Percentiles rank a stretch among this genome's conserved stretches.
These are phyloP conservation scores for Synergus laeviventris DNA, from an alignment of 2,888 invertebrate genomes.

Conservation along the genomic window DNA sequence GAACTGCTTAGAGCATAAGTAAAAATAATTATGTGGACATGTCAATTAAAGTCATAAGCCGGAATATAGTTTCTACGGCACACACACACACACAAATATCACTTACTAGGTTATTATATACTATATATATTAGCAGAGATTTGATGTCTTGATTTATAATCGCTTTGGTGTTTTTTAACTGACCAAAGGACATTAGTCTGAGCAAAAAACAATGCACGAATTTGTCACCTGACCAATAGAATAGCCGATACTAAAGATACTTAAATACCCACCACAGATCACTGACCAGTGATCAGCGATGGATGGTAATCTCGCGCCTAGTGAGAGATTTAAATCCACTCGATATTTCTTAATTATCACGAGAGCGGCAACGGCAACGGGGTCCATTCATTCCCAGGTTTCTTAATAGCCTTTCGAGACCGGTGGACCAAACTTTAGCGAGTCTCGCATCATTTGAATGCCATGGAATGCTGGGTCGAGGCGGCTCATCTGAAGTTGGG, in stretches of 20 bases:
- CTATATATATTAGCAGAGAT: no score
- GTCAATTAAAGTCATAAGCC: not conserved
- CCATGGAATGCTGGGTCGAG: conserved; percentile 61
- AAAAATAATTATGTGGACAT: not conserved
- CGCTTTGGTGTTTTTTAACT: not conserved
- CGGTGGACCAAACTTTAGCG: conserved; percentile 49
- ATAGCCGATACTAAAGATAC: not conserved
- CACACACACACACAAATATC: no score
- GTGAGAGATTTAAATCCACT: conserved; percentile 29
- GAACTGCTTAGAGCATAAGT: not conserved
- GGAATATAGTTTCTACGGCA: no score
- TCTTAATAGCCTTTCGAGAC: conserved; percentile 60
- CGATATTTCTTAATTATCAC: conserved; percentile 62
- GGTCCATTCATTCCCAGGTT: conserved; percentile 63
- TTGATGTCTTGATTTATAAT: not conserved
- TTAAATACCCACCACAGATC: conserved; percentile 17
- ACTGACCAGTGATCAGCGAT: conserved; percentile 23
- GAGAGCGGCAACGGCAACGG: conserved; percentile 48
- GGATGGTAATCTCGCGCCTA: conserved; percentile 28
- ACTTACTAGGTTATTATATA: no score
- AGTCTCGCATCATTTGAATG: conserved; percentile 61
- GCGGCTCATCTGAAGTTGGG: conserved; percentile 61
- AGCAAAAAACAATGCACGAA: not conserved
- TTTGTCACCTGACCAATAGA: not conserved
- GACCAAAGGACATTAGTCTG: not conserved